Percentiles rank a stretch among this genome's conserved stretches.
These are phyloP conservation scores for Calosoma granatense DNA, from an alignment of 1,140 invertebrate species.

Conservation along the genomic window DNA sequence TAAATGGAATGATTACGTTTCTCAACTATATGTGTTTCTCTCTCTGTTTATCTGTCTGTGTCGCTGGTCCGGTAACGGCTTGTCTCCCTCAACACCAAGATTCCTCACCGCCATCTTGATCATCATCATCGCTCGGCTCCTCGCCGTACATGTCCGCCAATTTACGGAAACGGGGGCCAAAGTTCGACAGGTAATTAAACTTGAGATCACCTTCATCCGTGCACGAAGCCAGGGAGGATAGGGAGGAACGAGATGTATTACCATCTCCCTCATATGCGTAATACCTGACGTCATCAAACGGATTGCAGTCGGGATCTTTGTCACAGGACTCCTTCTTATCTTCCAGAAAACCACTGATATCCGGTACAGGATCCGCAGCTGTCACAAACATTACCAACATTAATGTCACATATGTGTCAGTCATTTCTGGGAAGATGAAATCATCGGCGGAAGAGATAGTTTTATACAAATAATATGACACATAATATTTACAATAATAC, in stretches of 20 bases:
- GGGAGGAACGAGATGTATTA: slow-evolving; percentile 77
- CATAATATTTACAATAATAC: too few relatives aligned
- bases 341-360: slow-evolving; percentile 84
- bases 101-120: slow-evolving; percentile 58
- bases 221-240: slow-evolving; percentile 86
- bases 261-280: slow-evolving; percentile 96
- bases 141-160: slow-evolving; percentile 96
- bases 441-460: slow-evolving; percentile 16
- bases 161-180: slow-evolving; percentile 92
- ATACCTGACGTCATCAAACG: slow-evolving; percentile 89
- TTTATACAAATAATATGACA: too few relatives aligned
- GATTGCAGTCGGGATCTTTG: slow-evolving; percentile 79
- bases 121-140: slow-evolving; percentile 68
- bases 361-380: slow-evolving; percentile 50
- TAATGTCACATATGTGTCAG: too few relatives aligned
- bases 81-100: slow-evolving; percentile 67
- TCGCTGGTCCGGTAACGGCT: too few relatives aligned
- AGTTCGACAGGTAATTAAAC: slow-evolving; percentile 93
- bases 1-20: slow-evolving; percentile 5
- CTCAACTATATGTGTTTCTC: not conserved
- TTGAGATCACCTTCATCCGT: slow-evolving; percentile 92
- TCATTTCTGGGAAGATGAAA: too few relatives aligned
- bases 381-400: too few relatives aligned
- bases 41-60: too few relatives aligned
- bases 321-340: slow-evolving; percentile 83